Base-by-base conservation (phyloP, 1,140 invertebrate species). In the Radopholus similis region DNA sequence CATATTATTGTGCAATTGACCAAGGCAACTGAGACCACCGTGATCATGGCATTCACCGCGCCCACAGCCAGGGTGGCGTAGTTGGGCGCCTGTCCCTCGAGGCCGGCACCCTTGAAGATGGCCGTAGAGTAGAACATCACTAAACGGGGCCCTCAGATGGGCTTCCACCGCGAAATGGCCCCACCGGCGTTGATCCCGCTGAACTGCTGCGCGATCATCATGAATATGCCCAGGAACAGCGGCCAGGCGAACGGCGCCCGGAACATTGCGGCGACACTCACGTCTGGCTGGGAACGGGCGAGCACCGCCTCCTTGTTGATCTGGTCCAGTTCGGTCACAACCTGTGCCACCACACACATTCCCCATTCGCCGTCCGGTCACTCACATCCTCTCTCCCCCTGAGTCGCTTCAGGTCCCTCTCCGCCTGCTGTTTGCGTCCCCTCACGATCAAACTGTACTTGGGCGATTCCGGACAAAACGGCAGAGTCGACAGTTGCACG, bases 191-290 rank as follows among this genome's bases (percentile, higher is more conserved):
- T 94, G 72, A 93, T 93, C 21, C 92, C 93, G 71, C 89, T 91
- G 64, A 94, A 84, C 83, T 95, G 92, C 86, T 95, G 92, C 13
- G 86, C 95, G 91, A 77, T 91, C 92, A 95, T 94, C 32, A 95
- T 85, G 2, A 90, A 90, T 5, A 95, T 82, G 0, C 90, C 89
- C 88, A 77, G 63, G 0, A 90, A 89, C 40, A 94, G 64, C 13
- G 79, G 76, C 81, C 81, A 83, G 15, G 34, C 38, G 18, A 82
- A 59, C 2, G 72, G 35, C 6, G 32, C 26, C 30, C 62, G 44
- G 47, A 82, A 82, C 80, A 81, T 79, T 30, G 59, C 70, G 30
- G 32, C 56, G 47, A 77, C 63, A 13, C 54, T 77, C 11, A 73
- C 67, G 44, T 82, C 68, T 1, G 64, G 13, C 44, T 74, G 60